A percentile compares a stretch with the other conserved stretches of the same genome.
Evolutionary conservation across 2,113 vertebrate species (phyloP).

Genomic region (Upupa epops): DNA sequence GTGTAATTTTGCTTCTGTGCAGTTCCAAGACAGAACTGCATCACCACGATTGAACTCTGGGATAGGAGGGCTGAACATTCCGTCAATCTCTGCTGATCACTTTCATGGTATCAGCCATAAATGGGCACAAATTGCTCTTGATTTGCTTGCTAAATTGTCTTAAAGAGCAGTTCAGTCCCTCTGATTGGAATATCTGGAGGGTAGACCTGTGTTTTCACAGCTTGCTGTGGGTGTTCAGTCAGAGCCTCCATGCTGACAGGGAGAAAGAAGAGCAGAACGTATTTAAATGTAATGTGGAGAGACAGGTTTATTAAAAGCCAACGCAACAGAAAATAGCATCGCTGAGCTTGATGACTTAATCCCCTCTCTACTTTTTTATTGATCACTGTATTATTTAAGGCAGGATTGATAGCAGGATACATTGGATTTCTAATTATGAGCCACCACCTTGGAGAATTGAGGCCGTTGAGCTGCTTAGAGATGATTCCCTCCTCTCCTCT

Average conservation of each 20-base stretch:
- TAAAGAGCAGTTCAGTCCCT: constrained; percentile 16
- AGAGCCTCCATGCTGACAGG: constrained; percentile 53
- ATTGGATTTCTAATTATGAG: constrained; percentile 81
- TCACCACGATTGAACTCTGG: neutral
- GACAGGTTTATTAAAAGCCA: constrained; percentile 76
- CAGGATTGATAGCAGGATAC: constrained; percentile 74
- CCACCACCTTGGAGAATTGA: constrained; percentile 74
- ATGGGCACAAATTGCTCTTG: neutral
- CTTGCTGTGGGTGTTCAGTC: constrained; percentile 38
- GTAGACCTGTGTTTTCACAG: neutral
- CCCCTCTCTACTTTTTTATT: constrained; percentile 71
- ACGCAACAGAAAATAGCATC: constrained; percentile 64
- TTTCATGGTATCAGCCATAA: neutral
- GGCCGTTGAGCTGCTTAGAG: constrained; percentile 61
- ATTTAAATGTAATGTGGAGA: constrained; percentile 57
- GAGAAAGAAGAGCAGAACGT: constrained; percentile 74
- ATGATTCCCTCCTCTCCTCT: constrained; percentile 68
- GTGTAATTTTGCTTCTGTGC: neutral
- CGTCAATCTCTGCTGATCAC: neutral
- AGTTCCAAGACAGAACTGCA: constrained; percentile 3
- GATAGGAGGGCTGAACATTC: neutral
- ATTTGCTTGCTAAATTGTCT: constrained; percentile 6
- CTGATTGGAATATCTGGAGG: constrained; percentile 37
- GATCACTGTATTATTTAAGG: constrained; percentile 78
- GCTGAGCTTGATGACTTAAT: constrained; percentile 74